Evolutionary conservation across 2,113 vertebrate genomes (phyloP).

Genomic region (Muntiacus reevesi): DNA sequence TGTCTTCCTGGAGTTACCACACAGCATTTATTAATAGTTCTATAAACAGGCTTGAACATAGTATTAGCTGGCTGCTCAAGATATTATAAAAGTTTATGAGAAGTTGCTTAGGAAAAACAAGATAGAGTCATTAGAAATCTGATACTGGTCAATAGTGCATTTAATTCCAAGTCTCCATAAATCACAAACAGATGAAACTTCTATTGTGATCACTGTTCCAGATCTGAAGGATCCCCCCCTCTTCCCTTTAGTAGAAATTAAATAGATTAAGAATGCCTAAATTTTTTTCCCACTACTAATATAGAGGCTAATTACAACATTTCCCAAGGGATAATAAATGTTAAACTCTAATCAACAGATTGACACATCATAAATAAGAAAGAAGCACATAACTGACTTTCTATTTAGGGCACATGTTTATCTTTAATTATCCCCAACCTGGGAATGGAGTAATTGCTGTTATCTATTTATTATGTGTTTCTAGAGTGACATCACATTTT

Average conservation of each 20-base stretch:
- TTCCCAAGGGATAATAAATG: constrained; percentile 73
- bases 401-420: constrained; percentile 48
- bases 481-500: constrained; percentile 28
- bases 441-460: constrained; percentile 15
- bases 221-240: constrained; percentile 72
- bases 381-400: constrained; percentile 62
- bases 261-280: constrained; percentile 68
- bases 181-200: constrained; percentile 77
- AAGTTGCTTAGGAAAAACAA: constrained; percentile 79
- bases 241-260: constrained; percentile 64
- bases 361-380: constrained; percentile 64
- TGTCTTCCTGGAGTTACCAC: constrained; percentile 67
- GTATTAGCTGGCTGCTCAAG: constrained; percentile 74
- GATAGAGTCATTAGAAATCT: constrained; percentile 79
- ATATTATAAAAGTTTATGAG: constrained; percentile 78
- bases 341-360: constrained; percentile 65
- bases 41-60: constrained; percentile 75
- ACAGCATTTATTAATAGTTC: constrained; percentile 75
- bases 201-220: constrained; percentile 82
- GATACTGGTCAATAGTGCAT: constrained; percentile 77
- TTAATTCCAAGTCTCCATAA: constrained; percentile 79
- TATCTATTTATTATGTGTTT: constrained; percentile 41
- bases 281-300: constrained; percentile 54
- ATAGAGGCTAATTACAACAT: constrained; percentile 61
- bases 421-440: constrained; percentile 63